phyloP scores from a whole-genome alignment of 2,888 invertebrate species.

The Tachina fera region DNA sequence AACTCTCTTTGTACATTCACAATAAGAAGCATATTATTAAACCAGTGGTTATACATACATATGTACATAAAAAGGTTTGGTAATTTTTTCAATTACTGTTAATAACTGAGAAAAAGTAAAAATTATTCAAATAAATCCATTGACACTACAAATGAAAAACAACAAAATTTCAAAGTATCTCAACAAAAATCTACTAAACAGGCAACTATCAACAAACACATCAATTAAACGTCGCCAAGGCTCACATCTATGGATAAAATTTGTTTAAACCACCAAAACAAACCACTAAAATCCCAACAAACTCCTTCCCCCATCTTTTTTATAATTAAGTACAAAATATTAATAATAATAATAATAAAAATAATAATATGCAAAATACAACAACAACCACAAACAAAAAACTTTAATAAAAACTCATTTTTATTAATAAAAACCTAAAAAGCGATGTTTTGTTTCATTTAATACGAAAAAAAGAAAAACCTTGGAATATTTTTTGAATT shows the following conservation, averaged over 20 bases:
- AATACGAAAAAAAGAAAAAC: slow-evolving; percentile 49
- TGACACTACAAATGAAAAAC: neutral
- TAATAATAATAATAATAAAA: slow-evolving; percentile 54
- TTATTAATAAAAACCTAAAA: slow-evolving; percentile 69
- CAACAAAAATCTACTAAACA: slow-evolving; percentile 72
- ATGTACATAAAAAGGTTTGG: neutral
- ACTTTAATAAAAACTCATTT: slow-evolving; percentile 69
- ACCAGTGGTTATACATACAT: too few species aligned
- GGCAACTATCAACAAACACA: slow-evolving; percentile 45
- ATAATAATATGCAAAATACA: slow-evolving; percentile 23
- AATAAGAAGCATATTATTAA: neutral
- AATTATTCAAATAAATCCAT: neutral
- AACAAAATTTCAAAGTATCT: slow-evolving; percentile 12
- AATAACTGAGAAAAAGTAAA: slow-evolving; percentile 7
- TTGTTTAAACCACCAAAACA: slow-evolving; percentile 31
- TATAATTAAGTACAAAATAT: slow-evolving; percentile 70
- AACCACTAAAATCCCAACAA: slow-evolving; percentile 36
- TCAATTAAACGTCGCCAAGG: slow-evolving; percentile 40
- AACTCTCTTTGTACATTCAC: neutral
- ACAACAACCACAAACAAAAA: slow-evolving; percentile 59
- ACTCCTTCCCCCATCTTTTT: slow-evolving; percentile 20
- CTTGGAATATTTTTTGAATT: slow-evolving; percentile 55
- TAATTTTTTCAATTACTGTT: slow-evolving; percentile 52
- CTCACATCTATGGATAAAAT: slow-evolving; percentile 40
- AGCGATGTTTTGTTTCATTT: slow-evolving; percentile 72